Base-by-base conservation (phyloP, 1,140 invertebrate genomes). In the Metaphire vulgaris region DNA sequence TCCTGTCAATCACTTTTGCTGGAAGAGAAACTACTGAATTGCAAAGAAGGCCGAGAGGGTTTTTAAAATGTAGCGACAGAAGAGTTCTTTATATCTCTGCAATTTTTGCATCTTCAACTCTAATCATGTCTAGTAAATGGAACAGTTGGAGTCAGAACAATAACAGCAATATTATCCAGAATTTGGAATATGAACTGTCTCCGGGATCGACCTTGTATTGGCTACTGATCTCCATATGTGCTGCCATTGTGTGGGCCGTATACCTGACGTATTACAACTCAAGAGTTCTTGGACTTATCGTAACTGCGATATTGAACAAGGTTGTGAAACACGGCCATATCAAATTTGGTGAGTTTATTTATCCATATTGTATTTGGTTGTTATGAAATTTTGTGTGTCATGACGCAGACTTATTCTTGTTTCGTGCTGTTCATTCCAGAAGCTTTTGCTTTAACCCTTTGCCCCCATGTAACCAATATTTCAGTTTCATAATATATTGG, bases 221-320 rank as follows among this genome's bases (percentile, higher is more conserved):
- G 88, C 88, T 96, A 77, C 88, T 96, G 16, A 90, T 92, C 80
- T 94, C 93, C 65, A 88, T 96, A 28, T 88, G 92, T 74, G 90
- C 91, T 75, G 91, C 91, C 21, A 92, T 94, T 80, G 88, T 89
- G 32, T 98, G 95, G 95, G 90, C 96, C 34, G 91, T 95, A 79
- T 98, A 97, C 87, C 92, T 96, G 80, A 92, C 93, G 15, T 97
- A 95, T 87, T 98, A 97, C 87, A 96, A 97, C 86, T 97, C 95
- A 31, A 89, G 96, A 79, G 89, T 98, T 1, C 88, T 95, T 76
- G 96, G 95, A 34, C 92, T 92, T 81, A 90, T 98, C 82, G 87
- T 97, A 74, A 97, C 95, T 31, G 91, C 92, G 86, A 88, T 97
- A 69, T 88, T 95, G 30, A 98, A 97, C 87, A 90, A 90, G 82